Evolutionary conservation across 1,140 invertebrate species (phyloP).

Genomic region (Chrysopa pallens): DNA sequence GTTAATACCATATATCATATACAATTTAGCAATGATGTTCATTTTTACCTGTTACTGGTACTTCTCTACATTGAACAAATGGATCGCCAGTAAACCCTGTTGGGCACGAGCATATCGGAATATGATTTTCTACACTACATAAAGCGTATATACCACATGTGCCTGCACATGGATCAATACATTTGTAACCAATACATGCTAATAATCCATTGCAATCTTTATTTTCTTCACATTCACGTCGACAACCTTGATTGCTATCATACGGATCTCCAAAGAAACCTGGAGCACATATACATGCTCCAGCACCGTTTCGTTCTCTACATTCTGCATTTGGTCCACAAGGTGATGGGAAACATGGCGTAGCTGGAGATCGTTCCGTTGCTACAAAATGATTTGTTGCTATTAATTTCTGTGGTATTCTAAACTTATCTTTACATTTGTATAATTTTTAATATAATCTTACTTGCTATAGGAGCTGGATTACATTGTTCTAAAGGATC

Average conservation of each 20-base stretch:
- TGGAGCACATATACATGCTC: slow-evolving; percentile 53
- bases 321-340: slow-evolving; percentile 66
- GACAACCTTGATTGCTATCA: slow-evolving; percentile 38
- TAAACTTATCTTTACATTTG: background rate
- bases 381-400: slow-evolving; percentile 14
- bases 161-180: slow-evolving; percentile 55
- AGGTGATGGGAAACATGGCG: slow-evolving; percentile 53
- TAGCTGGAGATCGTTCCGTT: slow-evolving; percentile 15
- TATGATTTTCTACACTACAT: slow-evolving; percentile 52
- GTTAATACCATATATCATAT: background rate
- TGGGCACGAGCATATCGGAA: slow-evolving; percentile 57
- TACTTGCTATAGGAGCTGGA: slow-evolving; percentile 24
- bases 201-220: slow-evolving; percentile 49
- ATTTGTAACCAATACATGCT: slow-evolving; percentile 56
- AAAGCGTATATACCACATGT: slow-evolving; percentile 54
- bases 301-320: slow-evolving; percentile 51
- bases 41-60: slow-evolving; percentile 30
- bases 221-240: slow-evolving; percentile 57
- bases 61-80: slow-evolving; percentile 52
- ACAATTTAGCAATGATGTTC: background rate
- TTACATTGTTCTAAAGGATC: slow-evolving; percentile 50
- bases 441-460: slow-evolving; percentile 4
- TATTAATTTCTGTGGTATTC: background rate
- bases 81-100: slow-evolving; percentile 59
- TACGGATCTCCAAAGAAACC: slow-evolving; percentile 66